Conservation (phyloP, 2,888 invertebrate genomes). For the Ellobium chinense region DNA sequence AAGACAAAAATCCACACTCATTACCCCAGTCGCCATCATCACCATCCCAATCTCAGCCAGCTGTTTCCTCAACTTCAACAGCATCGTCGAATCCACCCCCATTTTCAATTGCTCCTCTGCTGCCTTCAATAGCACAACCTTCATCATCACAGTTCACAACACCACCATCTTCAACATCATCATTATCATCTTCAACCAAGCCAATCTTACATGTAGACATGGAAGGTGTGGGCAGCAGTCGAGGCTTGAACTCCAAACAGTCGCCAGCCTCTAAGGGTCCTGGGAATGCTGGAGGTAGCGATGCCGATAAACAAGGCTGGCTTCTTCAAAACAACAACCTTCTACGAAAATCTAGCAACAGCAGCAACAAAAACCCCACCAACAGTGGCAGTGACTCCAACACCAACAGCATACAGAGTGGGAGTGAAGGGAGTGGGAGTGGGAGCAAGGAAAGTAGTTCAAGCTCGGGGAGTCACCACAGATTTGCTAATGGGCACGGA, state of each 20-base stretch:
- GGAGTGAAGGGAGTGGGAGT: constrained; percentile 53
- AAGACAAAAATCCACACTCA: background rate
- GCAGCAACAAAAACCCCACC: background rate
- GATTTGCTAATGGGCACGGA: constrained; percentile 39
- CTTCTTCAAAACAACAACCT: background rate
- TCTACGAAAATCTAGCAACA: background rate
- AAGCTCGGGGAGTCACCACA: constrained; percentile 21
- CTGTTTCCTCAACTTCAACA: background rate
- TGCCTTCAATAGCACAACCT: background rate
- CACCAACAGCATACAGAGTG: constrained; percentile 71
- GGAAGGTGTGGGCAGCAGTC: background rate
- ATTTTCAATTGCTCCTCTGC: background rate
- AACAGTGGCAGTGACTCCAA: constrained; percentile 64
- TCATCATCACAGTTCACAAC: background rate
- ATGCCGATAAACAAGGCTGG: background rate
- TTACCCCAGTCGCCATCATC: background rate
- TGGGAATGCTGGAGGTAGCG: background rate
- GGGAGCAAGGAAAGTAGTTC: constrained; percentile 46
- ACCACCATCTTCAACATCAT: background rate
- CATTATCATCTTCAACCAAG: background rate
- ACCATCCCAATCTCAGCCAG: background rate
- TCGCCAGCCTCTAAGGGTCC: background rate
- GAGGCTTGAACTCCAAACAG: background rate
- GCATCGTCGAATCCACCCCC: background rate
- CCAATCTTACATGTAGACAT: constrained; percentile 27